A percentile compares a stretch with the other conserved stretches of the same genome.
Conservation (phyloP, 1,140 invertebrate species). For the Drosophila elegans region DNA sequence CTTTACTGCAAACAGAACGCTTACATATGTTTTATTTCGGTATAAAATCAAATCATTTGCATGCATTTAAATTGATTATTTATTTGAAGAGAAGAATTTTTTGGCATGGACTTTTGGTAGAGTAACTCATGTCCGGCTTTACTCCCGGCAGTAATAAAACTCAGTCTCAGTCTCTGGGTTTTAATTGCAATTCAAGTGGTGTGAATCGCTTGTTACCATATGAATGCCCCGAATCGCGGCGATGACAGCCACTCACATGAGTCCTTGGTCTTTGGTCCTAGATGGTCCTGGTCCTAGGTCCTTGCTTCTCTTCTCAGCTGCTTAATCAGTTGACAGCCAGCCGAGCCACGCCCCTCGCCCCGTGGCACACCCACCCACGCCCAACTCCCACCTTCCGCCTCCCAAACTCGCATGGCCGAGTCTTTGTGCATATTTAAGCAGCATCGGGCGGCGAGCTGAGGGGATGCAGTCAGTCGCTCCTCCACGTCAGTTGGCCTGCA, state of each 20-base stretch:
- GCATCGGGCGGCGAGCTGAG: conserved; percentile 11
- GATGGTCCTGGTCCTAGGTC: conserved; percentile 3
- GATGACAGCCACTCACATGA: conserved; percentile 45
- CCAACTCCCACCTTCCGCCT: no score
- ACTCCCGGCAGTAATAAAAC: background rate
- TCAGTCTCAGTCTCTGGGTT: conserved; percentile 20
- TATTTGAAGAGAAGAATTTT: background rate
- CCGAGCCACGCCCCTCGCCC: conserved; percentile 7
- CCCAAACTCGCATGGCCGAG: background rate
- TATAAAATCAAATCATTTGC: no score
- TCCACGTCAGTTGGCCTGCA: conserved; percentile 54
- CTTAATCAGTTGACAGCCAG: conserved; percentile 42
- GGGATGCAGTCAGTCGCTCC: background rate
- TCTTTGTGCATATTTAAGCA: conserved; percentile 71
- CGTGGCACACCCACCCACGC: background rate
- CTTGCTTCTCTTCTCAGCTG: conserved; percentile 15
- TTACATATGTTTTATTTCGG: no score
- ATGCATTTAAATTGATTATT: no score
- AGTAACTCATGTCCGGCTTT: background rate
- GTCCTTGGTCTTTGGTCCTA: conserved; percentile 20
- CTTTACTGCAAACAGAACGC: no score
- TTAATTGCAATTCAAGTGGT: conserved; percentile 66
- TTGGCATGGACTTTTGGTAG: background rate
- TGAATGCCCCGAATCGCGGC: conserved; percentile 45
- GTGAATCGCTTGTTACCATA: conserved; percentile 52